Evolutionary conservation across 2,113 vertebrate genomes (phyloP).

Genomic region (Nycticorax nycticorax): DNA sequence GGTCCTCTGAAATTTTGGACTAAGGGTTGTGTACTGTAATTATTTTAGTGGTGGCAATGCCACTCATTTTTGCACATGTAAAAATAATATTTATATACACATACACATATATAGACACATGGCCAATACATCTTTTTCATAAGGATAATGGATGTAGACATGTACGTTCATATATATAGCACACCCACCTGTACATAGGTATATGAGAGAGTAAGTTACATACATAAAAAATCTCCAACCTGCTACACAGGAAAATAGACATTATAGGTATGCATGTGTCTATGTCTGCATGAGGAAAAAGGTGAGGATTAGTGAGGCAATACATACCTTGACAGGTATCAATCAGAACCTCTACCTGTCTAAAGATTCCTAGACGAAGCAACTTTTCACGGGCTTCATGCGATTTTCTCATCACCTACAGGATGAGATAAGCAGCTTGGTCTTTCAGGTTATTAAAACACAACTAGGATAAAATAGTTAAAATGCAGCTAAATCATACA

Average conservation of each 20-base stretch:
- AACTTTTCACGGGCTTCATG: constrained; percentile 89
- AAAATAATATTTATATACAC: background rate
- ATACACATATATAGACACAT: background rate
- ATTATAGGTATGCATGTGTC: background rate
- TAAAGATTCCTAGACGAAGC: constrained; percentile 91
- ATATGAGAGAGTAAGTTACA: background rate
- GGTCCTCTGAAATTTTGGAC: background rate
- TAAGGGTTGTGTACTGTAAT: background rate
- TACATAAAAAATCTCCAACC: background rate
- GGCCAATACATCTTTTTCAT: background rate
- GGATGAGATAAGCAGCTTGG: background rate
- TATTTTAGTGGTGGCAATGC: background rate
- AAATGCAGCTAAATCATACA: background rate
- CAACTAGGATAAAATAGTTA: background rate
- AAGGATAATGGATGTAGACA: background rate
- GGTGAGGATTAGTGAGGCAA: background rate
- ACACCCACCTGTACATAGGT: rapidly evolving
- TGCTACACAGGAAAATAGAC: background rate
- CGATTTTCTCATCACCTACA: constrained; percentile 91
- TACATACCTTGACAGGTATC: constrained; percentile 88
- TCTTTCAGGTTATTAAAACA: background rate
- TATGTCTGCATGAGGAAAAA: background rate
- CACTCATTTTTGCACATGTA: background rate
- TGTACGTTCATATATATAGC: background rate
- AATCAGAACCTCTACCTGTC: constrained; percentile 94